phyloP scores from a whole-genome alignment of 2,888 invertebrate species.

The Pristionchus arcanus region DNA sequence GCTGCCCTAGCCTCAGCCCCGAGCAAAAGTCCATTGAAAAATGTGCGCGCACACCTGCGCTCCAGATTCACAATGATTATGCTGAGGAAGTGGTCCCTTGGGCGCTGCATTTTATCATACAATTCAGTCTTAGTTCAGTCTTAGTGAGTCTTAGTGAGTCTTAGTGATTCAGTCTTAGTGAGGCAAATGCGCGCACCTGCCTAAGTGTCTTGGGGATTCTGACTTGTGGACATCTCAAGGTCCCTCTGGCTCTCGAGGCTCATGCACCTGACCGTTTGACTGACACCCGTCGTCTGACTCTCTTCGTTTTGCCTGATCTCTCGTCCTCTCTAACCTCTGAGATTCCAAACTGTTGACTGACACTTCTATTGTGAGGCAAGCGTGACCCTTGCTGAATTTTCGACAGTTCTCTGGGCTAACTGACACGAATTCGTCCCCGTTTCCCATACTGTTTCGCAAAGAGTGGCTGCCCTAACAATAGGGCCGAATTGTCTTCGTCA shows the following conservation, averaged over 20 bases:
- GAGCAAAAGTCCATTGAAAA: constrained; percentile 31
- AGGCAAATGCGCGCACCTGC: background rate
- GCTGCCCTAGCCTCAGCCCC: background rate
- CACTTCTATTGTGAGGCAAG: constrained; percentile 19
- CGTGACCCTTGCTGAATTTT: background rate
- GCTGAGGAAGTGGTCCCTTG: background rate
- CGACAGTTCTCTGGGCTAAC: background rate
- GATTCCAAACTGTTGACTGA: background rate
- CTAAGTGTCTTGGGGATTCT: background rate
- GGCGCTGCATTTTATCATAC: background rate
- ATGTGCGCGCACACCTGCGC: constrained; percentile 17
- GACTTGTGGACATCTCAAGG: background rate
- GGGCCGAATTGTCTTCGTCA: background rate
- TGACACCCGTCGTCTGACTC: too few relatives aligned
- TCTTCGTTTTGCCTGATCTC: background rate
- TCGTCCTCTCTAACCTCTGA: background rate
- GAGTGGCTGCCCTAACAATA: background rate
- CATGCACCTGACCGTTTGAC: background rate
- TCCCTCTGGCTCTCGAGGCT: background rate
- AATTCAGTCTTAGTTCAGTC: too few relatives aligned
- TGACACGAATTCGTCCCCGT: background rate
- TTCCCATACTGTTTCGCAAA: constrained; percentile 39
- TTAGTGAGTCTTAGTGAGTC: too few relatives aligned
- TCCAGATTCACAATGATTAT: background rate
- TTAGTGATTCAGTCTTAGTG: too few relatives aligned